Conservation (phyloP, 2,113 vertebrate species). For the Chaetops frenatus region DNA sequence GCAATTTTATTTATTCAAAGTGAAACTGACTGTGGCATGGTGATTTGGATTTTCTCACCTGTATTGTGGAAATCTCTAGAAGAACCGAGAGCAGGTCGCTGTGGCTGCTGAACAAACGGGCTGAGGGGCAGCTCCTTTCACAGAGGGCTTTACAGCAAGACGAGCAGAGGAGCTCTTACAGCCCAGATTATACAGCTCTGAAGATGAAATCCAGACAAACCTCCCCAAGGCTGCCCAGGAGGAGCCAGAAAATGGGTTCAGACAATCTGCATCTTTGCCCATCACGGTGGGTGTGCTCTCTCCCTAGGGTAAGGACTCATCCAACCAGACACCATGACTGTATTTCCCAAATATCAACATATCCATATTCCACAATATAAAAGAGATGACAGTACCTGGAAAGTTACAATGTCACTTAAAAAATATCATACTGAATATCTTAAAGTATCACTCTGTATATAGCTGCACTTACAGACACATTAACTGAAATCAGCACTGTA, state of each 20-base stretch:
- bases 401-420: neutral
- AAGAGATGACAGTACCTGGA: neutral
- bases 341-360: neutral
- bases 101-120: neutral
- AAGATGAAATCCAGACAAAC: neutral
- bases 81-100: neutral
- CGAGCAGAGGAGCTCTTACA: neutral
- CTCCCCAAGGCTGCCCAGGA: neutral
- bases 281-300: accelerated
- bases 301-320: neutral
- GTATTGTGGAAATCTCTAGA: neutral
- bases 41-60: neutral
- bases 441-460: neutral
- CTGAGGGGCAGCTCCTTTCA: neutral
- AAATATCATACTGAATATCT: neutral
- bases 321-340: neutral
- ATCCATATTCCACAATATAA: neutral
- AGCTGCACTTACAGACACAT: neutral
- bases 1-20: neutral
- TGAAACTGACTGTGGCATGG: neutral
- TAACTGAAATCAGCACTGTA: neutral
- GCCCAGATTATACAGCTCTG: neutral
- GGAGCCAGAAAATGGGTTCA: neutral
- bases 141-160: neutral
- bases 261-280: neutral